Evolutionary conservation across 2,113 vertebrate species (phyloP), one percentile per base, ranked within the genome.

Genomic region (Regulus satrapa): DNA sequence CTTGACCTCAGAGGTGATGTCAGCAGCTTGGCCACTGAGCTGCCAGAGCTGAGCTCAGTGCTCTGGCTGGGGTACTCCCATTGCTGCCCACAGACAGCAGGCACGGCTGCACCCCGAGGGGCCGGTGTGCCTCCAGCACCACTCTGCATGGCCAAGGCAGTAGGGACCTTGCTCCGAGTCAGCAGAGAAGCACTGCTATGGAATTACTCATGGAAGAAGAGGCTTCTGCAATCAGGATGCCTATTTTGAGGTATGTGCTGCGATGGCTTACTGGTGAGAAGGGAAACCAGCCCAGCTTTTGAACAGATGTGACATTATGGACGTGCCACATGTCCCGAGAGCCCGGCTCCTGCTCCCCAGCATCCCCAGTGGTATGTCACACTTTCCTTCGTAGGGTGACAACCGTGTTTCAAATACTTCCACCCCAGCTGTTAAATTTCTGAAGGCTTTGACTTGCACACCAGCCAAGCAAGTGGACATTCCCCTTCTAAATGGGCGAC

Each of bases 401-500:
- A 52, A 23, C n/a, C 0, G 0, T 36, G 38, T 74, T 90, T 72
- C 52, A 78, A 86, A 93, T 77, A n/a, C 40, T 84, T 90, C 52
- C 41, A 81, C 14, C 68, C 48, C 40, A 90, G 64, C 41, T 85
- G 68, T 64, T 81, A 86, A 63, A 81, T 80, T 90, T 77, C 49
- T 79, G 67, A 67, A 67, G 64, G 24, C 71, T 69, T 32, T 55
- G 45, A 18, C 55, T 84, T 85, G 77, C 85, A 63, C 68, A 68
- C 40, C 36, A 45, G 48, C 56, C 82, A 78, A 93, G 68, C 18
- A 49, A 82, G 64, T 71, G 79, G 90, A 69, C 85, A 13, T 67
- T 90, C 64, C 56, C 48, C 45, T 88, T 84, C 79, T 84, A 48
- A 84, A 77, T 92, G 94, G 93, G 49, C 8, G 3, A 36, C 82